A percentile compares a stretch with the other conserved stretches of the same genome.
Conservation (phyloP, 2,797 vertebrate genomes). For the Echeneis naucrates region DNA sequence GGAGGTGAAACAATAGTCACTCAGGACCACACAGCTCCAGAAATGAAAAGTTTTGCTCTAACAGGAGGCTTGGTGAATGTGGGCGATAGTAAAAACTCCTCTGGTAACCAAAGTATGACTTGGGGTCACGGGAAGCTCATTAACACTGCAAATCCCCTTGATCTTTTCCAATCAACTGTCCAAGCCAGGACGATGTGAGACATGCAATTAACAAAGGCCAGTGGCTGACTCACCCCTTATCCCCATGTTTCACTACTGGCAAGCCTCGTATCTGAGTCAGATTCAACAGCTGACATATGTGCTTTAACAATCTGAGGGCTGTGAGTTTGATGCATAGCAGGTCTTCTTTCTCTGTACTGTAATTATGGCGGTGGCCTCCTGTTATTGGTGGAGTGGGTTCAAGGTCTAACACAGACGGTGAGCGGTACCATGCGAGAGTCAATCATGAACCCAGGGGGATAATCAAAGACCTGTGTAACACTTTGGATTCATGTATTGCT, state of each 20-base stretch:
- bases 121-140: conserved; percentile 78
- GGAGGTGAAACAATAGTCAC: conserved; percentile 55
- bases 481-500: conserved; percentile 23
- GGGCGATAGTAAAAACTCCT: conserved; percentile 64
- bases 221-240: conserved; percentile 71
- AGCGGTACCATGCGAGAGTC: conserved; percentile 43
- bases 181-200: conserved; percentile 75
- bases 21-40: conserved; percentile 37
- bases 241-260: conserved; percentile 72
- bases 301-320: conserved; percentile 68
- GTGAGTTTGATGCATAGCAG: conserved; percentile 63
- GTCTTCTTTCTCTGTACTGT: conserved; percentile 54
- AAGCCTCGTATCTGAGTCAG: conserved; percentile 70
- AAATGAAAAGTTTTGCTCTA: conserved; percentile 64
- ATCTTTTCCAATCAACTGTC: conserved; percentile 83
- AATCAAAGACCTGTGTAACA: conserved; percentile 34
- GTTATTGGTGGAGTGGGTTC: conserved; percentile 54
- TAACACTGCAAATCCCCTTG: conserved; percentile 81
- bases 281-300: conserved; percentile 79
- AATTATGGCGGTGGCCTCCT: conserved; percentile 63
- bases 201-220: conserved; percentile 81
- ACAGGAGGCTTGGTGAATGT: conserved; percentile 37
- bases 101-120: conserved; percentile 75
- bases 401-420: conserved; percentile 58
- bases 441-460: conserved; percentile 45